Percentiles rank a stretch among this genome's conserved stretches.
These are phyloP conservation scores for Ectropis crepuscularia DNA, from an alignment of 2,888 invertebrate species.

Conservation along the genomic window DNA sequence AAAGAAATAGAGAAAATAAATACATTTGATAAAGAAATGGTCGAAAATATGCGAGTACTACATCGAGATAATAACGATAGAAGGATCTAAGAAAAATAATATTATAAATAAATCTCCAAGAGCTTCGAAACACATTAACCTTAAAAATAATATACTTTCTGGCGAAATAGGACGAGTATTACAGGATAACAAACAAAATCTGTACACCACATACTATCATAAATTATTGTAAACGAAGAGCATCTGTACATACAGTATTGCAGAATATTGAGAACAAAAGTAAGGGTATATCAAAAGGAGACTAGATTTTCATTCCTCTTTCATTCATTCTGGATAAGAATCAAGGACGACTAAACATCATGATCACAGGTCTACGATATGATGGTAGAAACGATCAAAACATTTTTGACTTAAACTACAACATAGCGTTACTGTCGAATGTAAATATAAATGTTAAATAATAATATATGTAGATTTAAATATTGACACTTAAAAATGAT, in stretches of 20 bases:
- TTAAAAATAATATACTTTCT: background rate
- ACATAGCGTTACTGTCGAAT: background rate
- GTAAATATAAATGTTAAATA: background rate
- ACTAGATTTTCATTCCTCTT: too few species aligned
- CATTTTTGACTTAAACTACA: background rate
- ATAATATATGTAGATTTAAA: background rate
- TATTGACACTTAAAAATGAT: background rate
- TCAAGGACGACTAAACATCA: too few species aligned
- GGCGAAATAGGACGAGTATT: conserved; percentile 8
- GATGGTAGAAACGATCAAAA: background rate
- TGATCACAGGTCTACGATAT: background rate
- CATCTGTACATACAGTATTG: background rate
- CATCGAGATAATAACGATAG: background rate
- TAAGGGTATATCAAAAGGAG: too few species aligned
- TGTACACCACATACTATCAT: background rate
- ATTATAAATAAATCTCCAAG: background rate
- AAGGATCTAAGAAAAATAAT: background rate
- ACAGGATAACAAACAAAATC: background rate
- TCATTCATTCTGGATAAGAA: too few species aligned
- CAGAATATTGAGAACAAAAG: conserved; percentile 8
- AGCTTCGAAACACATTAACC: background rate
- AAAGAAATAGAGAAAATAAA: background rate
- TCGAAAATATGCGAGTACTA: background rate
- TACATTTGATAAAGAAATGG: background rate
- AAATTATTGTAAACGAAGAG: conserved; percentile 7